phyloP scores from a whole-genome alignment of 1,140 invertebrate genomes.

The Brachionus koreanus region DNA sequence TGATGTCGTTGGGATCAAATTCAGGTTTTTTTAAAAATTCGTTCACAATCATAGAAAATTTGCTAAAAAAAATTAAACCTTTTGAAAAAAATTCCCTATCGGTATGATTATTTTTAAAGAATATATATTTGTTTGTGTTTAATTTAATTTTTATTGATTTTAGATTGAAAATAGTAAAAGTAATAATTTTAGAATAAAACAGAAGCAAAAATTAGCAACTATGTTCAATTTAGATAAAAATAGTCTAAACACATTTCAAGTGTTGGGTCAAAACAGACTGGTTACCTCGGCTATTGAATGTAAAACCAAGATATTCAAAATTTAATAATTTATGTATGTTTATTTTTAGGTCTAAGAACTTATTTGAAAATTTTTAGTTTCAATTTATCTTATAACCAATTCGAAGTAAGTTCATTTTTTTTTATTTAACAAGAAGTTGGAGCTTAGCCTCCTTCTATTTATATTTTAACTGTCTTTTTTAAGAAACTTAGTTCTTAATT shows the following conservation, averaged over 20 bases:
- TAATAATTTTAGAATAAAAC: not conserved
- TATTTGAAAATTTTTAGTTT: not conserved
- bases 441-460: too few relatives aligned
- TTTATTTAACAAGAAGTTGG: not conserved
- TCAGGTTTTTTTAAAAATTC: not conserved
- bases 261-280: not conserved
- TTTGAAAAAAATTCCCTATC: not conserved
- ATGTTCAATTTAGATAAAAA: not conserved
- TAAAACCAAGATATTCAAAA: not conserved
- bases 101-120: not conserved
- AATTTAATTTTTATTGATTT: not conserved
- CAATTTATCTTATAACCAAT: slow-evolving; percentile 21
- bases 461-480: too few relatives aligned
- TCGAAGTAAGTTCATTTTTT: not conserved
- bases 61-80: slow-evolving; percentile 7
- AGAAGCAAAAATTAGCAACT: not conserved
- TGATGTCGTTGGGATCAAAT: not conserved
- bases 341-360: not conserved
- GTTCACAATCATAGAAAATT: not conserved
- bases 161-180: not conserved
- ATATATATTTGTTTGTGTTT: not conserved
- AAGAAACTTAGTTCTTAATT: too few relatives aligned
- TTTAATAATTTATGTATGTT: not conserved
- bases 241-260: not conserved
- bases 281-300: not conserved